These are phyloP conservation scores for Eriosoma lanigerum DNA, from an alignment of 1,140 invertebrate genomes.

Conservation along the genomic window DNA sequence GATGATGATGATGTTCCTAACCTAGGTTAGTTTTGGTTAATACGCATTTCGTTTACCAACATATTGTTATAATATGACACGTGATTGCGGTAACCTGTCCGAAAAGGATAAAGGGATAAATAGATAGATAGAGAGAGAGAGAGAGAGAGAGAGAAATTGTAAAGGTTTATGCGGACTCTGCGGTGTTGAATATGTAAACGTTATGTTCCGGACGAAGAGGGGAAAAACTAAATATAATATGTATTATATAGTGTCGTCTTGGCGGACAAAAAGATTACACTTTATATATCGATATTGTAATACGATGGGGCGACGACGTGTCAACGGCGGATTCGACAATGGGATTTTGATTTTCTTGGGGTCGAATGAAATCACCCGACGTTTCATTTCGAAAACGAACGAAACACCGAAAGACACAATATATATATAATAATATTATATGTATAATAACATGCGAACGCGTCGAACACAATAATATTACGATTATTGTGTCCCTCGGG, in stretches of 20 bases:
- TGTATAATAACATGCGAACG: too few species aligned
- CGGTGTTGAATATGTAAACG: conserved; percentile 14
- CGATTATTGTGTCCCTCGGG: conserved; percentile 11
- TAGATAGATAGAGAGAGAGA: too few species aligned
- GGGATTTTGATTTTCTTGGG: conserved; percentile 22
- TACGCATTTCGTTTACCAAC: neutral
- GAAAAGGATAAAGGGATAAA: neutral
- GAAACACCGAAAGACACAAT: neutral
- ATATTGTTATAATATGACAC: neutral
- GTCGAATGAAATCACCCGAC: neutral
- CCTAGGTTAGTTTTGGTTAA: too few species aligned
- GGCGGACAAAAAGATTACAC: conserved; percentile 24
- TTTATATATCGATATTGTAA: conserved; percentile 19
- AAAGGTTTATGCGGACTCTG: neutral
- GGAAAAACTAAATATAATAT: too few species aligned
- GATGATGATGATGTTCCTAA: too few species aligned
- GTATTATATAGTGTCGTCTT: too few species aligned
- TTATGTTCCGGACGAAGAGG: too few species aligned
- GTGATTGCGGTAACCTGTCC: conserved; percentile 2
- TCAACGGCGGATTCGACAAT: neutral
- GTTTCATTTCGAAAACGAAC: neutral
- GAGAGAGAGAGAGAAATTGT: too few species aligned
- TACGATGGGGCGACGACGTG: neutral
- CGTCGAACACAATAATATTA: neutral
- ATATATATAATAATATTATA: too few species aligned